A percentile compares a stretch with the other conserved stretches of the same genome.
Evolutionary conservation across 2,113 vertebrate species (phyloP).

Genomic region (Poeciliopsis prolifica): DNA sequence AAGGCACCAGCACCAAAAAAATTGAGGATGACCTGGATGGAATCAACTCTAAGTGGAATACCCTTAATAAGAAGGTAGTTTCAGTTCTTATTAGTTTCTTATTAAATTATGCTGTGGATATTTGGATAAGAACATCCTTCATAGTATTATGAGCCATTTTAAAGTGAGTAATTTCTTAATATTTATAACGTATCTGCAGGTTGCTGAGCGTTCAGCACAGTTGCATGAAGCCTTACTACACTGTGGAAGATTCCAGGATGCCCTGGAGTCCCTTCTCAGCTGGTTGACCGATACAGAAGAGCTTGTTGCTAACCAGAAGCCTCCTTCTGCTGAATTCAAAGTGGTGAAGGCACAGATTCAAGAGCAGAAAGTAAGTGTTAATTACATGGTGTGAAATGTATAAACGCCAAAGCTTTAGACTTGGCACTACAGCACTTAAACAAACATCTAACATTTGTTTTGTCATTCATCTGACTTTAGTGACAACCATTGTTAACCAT

Average conservation of each 20-base stretch:
- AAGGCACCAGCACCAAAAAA: conserved; percentile 84
- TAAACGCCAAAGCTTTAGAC: conserved; percentile 17
- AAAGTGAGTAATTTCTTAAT: conserved; percentile 35
- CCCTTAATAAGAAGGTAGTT: conserved; percentile 94
- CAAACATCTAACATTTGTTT: conserved; percentile 6
- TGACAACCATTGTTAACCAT: conserved; percentile 51
- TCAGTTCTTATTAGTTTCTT: background rate
- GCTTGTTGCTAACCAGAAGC: conserved; percentile 94
- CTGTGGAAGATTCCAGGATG: conserved; percentile 97
- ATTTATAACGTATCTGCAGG: conserved; percentile 75
- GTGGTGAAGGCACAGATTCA: conserved; percentile 99
- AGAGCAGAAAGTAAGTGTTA: conserved; percentile 90
- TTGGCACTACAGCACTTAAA: background rate
- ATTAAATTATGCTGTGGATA: background rate
- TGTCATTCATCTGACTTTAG: conserved; percentile 52
- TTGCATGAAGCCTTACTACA: conserved; percentile 94
- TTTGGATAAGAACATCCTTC: background rate
- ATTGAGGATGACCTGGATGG: conserved; percentile 91
- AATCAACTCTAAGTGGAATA: conserved; percentile 90
- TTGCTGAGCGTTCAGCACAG: conserved; percentile 92
- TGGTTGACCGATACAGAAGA: conserved; percentile 98
- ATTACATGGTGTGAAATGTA: background rate
- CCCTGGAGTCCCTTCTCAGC: conserved; percentile 94
- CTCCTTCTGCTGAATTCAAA: conserved; percentile 96
- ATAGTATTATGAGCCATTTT: background rate